Base-by-base conservation (phyloP, 2,888 invertebrate genomes). In the Polydrusus cervinus region DNA sequence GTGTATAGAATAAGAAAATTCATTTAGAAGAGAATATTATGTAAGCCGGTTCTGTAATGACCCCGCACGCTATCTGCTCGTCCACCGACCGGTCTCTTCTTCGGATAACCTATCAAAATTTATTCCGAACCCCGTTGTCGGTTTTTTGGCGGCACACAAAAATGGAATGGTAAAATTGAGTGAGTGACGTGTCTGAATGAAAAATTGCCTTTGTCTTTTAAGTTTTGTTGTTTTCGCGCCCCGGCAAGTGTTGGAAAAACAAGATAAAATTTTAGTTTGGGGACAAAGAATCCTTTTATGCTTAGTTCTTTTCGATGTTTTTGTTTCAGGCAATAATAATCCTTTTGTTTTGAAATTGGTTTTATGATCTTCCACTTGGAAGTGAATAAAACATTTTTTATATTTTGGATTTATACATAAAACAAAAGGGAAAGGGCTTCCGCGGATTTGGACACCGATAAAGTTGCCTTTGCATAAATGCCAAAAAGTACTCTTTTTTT, bases 261-360 rank as follows among this genome's bases (percentile, higher is more conserved):
- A 71, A 75, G 75, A 75, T 75, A 75, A 71, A 71, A 75, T 75
- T 75, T 75, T 75, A 67, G 71, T 75, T 71, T 43, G 71, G n/a
- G 67, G 65, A 66, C 75, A 71, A 71, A 67, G 71, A 34, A 60
- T 51, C 61, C 71, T 67, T 75, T 75, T 67, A 53, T 67, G 38
- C 20, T 67, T 38, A 67, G 67, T 67, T 8, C 55, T 67, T 67
- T 67, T 67, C 53, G 67, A 55, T 67, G 67, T 67, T 67, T 67
- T 67, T 67, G 47, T 49, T 69, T 51, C 40, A 40, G 45, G 69
- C 65, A 65, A 75, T 74, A 61, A 74, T 74, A 74, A 69, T 75
- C 66, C 74, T 30, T 70, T 75, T 75, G 65, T 51, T 47, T 49
- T 38, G 47, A 62, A 68, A 45, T 74, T 43, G 49, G 51, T 38